phyloP scores from a whole-genome alignment of 2,888 invertebrate species.

The Artemia sinica region DNA sequence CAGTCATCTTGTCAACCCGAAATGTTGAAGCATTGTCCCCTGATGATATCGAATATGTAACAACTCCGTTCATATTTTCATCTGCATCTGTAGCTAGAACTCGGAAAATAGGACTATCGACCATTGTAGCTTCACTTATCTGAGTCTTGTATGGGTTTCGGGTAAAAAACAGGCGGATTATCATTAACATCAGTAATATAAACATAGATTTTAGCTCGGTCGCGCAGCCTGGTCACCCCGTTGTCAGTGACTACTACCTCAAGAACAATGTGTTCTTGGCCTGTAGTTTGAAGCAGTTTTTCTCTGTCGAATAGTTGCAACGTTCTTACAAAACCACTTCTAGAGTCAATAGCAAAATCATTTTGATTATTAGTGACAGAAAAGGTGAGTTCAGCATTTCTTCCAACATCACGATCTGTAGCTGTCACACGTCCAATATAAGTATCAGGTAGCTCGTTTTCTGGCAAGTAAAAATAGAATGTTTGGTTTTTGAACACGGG shows the following conservation, averaged over 20 bases:
- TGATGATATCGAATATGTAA: constrained; percentile 60
- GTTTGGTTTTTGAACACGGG: constrained; percentile 78
- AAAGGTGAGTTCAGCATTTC: constrained; percentile 75
- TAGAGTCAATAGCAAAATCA: constrained; percentile 70
- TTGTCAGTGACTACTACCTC: constrained; percentile 76
- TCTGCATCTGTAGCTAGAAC: constrained; percentile 73
- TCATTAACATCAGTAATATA: constrained; percentile 79
- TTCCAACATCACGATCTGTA: constrained; percentile 70
- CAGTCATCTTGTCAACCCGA: constrained; percentile 67
- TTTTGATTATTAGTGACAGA: constrained; percentile 52
- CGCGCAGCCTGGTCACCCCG: constrained; percentile 51
- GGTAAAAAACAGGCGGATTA: constrained; percentile 69
- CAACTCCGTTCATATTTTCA: constrained; percentile 72
- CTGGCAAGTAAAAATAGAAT: constrained; percentile 72
- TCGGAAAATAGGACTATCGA: constrained; percentile 63
- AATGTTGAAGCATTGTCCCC: constrained; percentile 66
- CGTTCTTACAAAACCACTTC: constrained; percentile 77
- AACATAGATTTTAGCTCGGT: constrained; percentile 72
- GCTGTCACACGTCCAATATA: constrained; percentile 83
- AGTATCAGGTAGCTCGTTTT: constrained; percentile 70
- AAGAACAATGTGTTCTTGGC: constrained; percentile 58
- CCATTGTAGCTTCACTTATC: constrained; percentile 65
- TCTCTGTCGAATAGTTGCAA: constrained; percentile 74
- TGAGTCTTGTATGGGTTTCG: constrained; percentile 69
- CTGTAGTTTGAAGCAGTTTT: constrained; percentile 53